phyloP scores from a whole-genome alignment of 2,888 invertebrate species.

The Timandra comae region DNA sequence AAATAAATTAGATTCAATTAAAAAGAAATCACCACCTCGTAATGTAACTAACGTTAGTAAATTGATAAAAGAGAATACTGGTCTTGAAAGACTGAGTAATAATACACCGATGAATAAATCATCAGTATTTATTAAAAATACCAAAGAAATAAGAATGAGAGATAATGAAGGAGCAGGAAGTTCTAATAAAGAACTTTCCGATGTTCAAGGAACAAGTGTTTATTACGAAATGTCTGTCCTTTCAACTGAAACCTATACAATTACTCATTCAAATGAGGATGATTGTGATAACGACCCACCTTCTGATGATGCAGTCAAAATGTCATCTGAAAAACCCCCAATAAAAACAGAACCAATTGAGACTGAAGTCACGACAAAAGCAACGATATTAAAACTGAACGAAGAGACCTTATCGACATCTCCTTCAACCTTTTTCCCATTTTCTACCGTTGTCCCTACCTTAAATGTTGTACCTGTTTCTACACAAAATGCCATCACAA shows the following conservation, averaged over 20 bases:
- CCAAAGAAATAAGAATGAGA: slow-evolving; percentile 66
- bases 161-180: slow-evolving; percentile 63
- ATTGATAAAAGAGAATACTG: slow-evolving; percentile 48
- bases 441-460: slow-evolving; percentile 22
- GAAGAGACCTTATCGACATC: too few species aligned
- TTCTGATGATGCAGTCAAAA: slow-evolving; percentile 28
- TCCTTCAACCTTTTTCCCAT: slow-evolving; percentile 31
- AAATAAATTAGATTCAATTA: slow-evolving; percentile 61
- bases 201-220: slow-evolving; percentile 71
- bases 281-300: slow-evolving; percentile 62
- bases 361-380: slow-evolving; percentile 27
- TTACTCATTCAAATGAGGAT: slow-evolving; percentile 50
- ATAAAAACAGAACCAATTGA: slow-evolving; percentile 37
- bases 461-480: slow-evolving; percentile 33
- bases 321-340: slow-evolving; percentile 41
- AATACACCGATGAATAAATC: slow-evolving; percentile 67
- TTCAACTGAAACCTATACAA: slow-evolving; percentile 65
- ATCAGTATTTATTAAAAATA: slow-evolving; percentile 71
- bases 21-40: slow-evolving; percentile 39
- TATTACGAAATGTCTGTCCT: slow-evolving; percentile 70
- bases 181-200: slow-evolving; percentile 56
- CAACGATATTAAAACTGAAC: too few species aligned
- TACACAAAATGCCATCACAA: slow-evolving; percentile 42
- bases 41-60: slow-evolving; percentile 52
- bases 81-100: slow-evolving; percentile 61